Evolutionary conservation across 2,113 vertebrate genomes (phyloP), one percentile per base, ranked within the genome.

Genomic region (Ophthalmolycus amberensis): DNA sequence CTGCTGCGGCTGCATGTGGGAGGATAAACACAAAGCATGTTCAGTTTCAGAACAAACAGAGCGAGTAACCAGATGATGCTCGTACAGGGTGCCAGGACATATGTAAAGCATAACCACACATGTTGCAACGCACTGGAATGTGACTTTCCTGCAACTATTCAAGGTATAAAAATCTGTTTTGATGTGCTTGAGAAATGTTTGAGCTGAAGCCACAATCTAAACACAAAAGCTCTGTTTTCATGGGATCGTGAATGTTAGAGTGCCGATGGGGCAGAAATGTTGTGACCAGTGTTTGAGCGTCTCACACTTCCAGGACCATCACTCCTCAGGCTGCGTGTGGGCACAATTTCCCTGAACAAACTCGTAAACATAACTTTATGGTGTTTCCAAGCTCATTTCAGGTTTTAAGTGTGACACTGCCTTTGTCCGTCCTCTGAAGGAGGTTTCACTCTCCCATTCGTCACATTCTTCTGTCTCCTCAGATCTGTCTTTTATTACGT

Each of bases 401-500:
- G 66, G 67, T 79, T 77, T 29, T 34, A 72, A 85, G 62, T 89
- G 77, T 84, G 86, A 80, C 81, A 79, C 73, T 25, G 66, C 50
- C 65, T 79, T 25, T 70, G 32, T 65, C 40, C 7, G n/a, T 75
- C 38, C 38, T 77, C 59, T 48, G 66, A 42, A 44, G 76, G 54
- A 71, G 42, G 5, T 76, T 85, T 82, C 63, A 75, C 71, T 78
- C 65, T 60, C 40, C 34, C 87, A 90, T 91, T 93, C 88, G 46
- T 84, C 59, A 71, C 90, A 90, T 93, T 92, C 86, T 74, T 84
- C 66, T 15, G 54, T 63, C 73, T 66, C 67, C 76, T 89, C 75
- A 82, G 79, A 80, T 75, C 70, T 72, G 64, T 44, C 10, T 73
- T 82, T 84, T 79, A 86, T 82, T 63, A 73, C 77, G 62, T 70